Evolutionary conservation across 2,888 invertebrate genomes (phyloP), one percentile per base, ranked within the genome.

Genomic region (Agrotis clavis): DNA sequence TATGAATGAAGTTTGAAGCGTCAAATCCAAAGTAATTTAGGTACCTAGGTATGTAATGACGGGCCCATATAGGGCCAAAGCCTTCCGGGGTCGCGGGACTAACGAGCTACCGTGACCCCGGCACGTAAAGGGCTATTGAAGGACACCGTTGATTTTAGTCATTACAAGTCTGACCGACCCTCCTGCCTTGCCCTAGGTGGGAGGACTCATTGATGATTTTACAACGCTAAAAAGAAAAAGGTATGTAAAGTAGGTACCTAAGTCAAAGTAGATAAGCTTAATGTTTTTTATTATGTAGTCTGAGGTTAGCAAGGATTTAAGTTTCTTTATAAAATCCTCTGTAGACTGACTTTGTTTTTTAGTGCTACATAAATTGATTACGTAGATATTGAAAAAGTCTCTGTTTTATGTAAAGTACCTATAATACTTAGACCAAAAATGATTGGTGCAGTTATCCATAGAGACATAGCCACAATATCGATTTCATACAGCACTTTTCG

Each of bases 11-110:
- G 35, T 63, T 62, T 62, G 18, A 57, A 53, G 30, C 61, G 48
- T 50, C 62, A 14, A 57, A 79, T 66, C n/a, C 30, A 61, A 78
- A 72, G 41, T 48, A 77, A 53, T 30, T n/a, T n/a, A n/a, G n/a
- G n/a, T n/a, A n/a, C n/a, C n/a, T n/a, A n/a, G n/a, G n/a, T n/a
- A n/a, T n/a, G n/a, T n/a, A n/a, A n/a, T n/a, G n/a, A n/a, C n/a
- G n/a, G n/a, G n/a, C n/a, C n/a, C n/a, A n/a, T n/a, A 25, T 25
- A 25, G 2, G 2, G 25, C 25, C 25, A 25, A 25, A 25, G 25
- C 25, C 25, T 25, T 1, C 2, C 25, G 25, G 25, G 25, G 25
- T 25, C 25, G 25, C 25, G 25, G 25, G 25, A 25, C 25, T 25
- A 25, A 25, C 25, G 25, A 25, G 25, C 25, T 25, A 25, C 25